A percentile compares a stretch with the other conserved stretches of the same genome.
Evolutionary conservation across 2,888 invertebrate species (phyloP).

Genomic region (Priapulus caudatus): DNA sequence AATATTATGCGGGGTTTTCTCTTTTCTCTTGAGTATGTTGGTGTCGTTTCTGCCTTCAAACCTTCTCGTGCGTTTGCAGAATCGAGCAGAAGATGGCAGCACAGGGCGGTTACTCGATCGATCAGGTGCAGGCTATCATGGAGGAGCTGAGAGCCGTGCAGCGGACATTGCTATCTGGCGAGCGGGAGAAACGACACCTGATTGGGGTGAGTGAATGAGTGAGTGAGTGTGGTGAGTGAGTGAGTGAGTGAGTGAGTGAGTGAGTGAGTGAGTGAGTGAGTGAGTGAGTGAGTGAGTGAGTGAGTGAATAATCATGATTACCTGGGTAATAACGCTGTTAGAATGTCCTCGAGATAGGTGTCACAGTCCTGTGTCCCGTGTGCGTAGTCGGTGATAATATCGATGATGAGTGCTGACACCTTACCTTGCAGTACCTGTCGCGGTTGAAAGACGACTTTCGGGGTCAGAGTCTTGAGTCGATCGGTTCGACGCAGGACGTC

Average conservation of each 20-base stretch:
- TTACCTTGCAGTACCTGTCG: slow-evolving; percentile 58
- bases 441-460: slow-evolving; percentile 71
- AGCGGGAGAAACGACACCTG: slow-evolving; percentile 81
- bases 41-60: no score
- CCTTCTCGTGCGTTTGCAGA: slow-evolving; percentile 50
- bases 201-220: slow-evolving; percentile 70
- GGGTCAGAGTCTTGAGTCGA: no score
- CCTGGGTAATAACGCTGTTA: no score
- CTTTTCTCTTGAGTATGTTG: slow-evolving; percentile 28
- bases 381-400: no score
- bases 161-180: slow-evolving; percentile 74
- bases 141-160: slow-evolving; percentile 84
- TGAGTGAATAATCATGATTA: no score
- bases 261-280: slow-evolving; percentile 20
- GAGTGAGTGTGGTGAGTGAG: no score
- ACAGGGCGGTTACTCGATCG: slow-evolving; percentile 77
- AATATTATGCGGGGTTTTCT: slow-evolving; percentile 11
- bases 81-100: slow-evolving; percentile 78
- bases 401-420: no score
- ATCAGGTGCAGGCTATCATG: slow-evolving; percentile 90
- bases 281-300: slow-evolving; percentile 20
- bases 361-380: no score
- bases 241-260: slow-evolving; percentile 19
- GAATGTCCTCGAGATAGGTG: no score
- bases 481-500: no score